Base-by-base conservation (phyloP, 2,888 invertebrate species). In the Desoria tigrina region DNA sequence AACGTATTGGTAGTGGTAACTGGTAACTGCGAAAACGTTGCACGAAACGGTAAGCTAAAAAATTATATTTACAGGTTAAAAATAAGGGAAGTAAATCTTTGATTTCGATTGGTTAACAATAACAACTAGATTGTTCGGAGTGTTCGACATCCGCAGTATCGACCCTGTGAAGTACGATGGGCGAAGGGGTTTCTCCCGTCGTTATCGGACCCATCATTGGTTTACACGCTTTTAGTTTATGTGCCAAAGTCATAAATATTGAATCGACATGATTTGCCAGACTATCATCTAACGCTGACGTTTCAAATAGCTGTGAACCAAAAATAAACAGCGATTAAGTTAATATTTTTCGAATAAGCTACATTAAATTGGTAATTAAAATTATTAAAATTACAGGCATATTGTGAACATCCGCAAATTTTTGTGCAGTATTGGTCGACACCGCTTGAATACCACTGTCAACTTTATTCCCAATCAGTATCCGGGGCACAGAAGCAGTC, bases 401-500 rank as follows among this genome's bases (percentile, higher is more conserved):
- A 42, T 57, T n/a, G 42, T 57, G 56, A 16, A 42, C 18, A n/a
- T 57, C 56, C 4, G 56, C 56, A 57, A 57, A 42, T 66, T 86
- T 83, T 79, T 90, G 90, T 0, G 90, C 90, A 67, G 85, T 84
- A 56, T 87, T 85, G 3, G 88, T 90, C 63, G 85, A 85, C 6
- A 91, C 87, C 1, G 84, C 83, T 75, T 85, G 83, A 4, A 85
- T 82, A 50, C 83, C 82, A 72, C 85, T 82, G 81, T 91, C 91
- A 78, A 90, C 90, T 79, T 91, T 91, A 81, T 90, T 91, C 11
- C 90, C 91, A 1, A 91, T 87, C 55, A 90, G 80, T 70, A 91
- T 88, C 26, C 89, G 83, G 0, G 90, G 90, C 9, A 89, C 83
- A 4, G 81, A 79, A 2, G 81, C 79, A 77, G 83, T 84, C 64